Evolutionary conservation across 2,797 vertebrate species (phyloP).

Genomic region (Enteromius thamalakanensis): DNA sequence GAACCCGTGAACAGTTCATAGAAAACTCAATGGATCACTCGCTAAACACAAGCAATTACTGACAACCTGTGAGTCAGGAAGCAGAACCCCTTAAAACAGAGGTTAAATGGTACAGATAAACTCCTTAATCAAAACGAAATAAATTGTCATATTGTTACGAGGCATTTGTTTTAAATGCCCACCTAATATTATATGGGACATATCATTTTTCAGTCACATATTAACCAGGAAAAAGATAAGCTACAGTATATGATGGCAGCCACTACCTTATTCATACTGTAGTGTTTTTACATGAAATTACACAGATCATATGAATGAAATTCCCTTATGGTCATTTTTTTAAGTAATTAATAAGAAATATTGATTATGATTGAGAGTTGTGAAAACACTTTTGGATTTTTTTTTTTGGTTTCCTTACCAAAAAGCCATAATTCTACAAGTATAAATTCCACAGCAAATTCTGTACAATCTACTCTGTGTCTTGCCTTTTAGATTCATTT

Average conservation of each 20-base stretch:
- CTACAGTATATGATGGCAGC: constrained; percentile 6
- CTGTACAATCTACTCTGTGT: constrained; percentile 4
- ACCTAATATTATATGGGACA: constrained; percentile 14
- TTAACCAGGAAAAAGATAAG: constrained; percentile 15
- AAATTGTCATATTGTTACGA: neutral
- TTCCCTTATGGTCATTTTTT: neutral
- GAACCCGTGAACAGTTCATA: constrained; percentile 6
- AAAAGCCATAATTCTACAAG: constrained; percentile 26
- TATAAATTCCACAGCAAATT: constrained; percentile 50
- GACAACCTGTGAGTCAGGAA: constrained; percentile 40
- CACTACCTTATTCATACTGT: constrained; percentile 14
- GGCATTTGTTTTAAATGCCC: constrained; percentile 4
- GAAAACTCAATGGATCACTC: constrained; percentile 23
- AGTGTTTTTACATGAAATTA: constrained; percentile 32
- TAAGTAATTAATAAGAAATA: neutral
- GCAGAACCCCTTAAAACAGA: constrained; percentile 74
- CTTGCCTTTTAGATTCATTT: constrained; percentile 18
- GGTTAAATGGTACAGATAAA: constrained; percentile 42
- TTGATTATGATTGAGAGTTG: constrained; percentile 9
- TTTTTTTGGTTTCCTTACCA: constrained; percentile 9
- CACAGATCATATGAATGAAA: constrained; percentile 18
- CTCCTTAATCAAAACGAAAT: constrained; percentile 14
- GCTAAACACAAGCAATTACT: constrained; percentile 30
- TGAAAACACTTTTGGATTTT: neutral
- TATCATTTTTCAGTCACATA: constrained; percentile 19